These are phyloP conservation scores for Polypterus bichir DNA, from an alignment of 2,113 vertebrate species.

Conservation along the genomic window DNA sequence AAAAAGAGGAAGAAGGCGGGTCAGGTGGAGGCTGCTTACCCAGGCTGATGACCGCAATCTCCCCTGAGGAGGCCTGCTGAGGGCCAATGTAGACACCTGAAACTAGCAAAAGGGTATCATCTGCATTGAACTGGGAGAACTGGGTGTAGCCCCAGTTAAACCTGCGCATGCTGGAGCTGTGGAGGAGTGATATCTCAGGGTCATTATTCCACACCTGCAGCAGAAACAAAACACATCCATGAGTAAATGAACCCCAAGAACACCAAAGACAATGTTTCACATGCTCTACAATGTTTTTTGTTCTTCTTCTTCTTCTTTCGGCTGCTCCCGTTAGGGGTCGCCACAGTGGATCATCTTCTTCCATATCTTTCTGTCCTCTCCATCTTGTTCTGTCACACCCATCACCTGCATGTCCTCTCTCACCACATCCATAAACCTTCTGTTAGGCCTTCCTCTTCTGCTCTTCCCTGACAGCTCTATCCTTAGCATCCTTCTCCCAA, in stretches of 20 bases:
- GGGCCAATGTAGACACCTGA: conserved; percentile 87
- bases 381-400: too few relatives aligned
- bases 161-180: conserved; percentile 84
- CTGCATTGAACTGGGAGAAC: conserved; percentile 93
- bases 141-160: conserved; percentile 98
- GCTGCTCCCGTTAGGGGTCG: too few relatives aligned
- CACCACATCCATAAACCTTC: too few relatives aligned
- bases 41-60: conserved; percentile 87
- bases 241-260: not conserved
- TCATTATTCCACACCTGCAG: conserved; percentile 76
- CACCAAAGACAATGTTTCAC: too few relatives aligned
- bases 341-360: too few relatives aligned
- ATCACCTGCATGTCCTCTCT: too few relatives aligned
- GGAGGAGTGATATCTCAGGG: conserved; percentile 73
- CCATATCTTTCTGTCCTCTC: too few relatives aligned
- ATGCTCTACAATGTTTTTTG: too few relatives aligned
- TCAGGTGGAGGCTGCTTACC: conserved; percentile 45
- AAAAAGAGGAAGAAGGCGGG: not conserved
- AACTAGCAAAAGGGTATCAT: conserved; percentile 83
- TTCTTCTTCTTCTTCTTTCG: too few relatives aligned
- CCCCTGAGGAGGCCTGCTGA: conserved; percentile 78
- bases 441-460: too few relatives aligned
- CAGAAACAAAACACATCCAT: not conserved
- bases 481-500: too few relatives aligned
- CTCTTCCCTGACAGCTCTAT: too few relatives aligned